phyloP scores from a whole-genome alignment of 2,113 vertebrate species.

The Saguinus midas region DNA sequence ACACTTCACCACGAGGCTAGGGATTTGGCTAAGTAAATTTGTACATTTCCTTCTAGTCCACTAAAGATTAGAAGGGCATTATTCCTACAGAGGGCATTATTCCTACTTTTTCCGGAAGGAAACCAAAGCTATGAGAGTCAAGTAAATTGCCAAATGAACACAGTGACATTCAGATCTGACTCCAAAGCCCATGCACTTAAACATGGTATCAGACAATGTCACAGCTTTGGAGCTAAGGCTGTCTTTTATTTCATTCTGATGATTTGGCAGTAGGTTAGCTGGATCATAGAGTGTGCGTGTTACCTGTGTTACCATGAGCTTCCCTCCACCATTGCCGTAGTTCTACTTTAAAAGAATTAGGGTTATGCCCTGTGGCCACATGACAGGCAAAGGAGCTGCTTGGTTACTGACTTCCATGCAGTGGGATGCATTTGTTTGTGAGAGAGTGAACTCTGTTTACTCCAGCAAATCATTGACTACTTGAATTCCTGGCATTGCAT shows the following conservation, averaged over 20 bases:
- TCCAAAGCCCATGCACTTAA: neutral
- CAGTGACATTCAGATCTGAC: neutral
- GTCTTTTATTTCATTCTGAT: neutral
- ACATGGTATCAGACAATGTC: neutral
- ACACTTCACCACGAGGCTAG: neutral
- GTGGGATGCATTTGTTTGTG: slow-evolving; percentile 58
- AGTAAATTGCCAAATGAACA: neutral
- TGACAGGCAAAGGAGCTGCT: slow-evolving; percentile 7
- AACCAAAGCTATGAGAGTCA: neutral
- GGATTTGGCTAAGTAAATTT: neutral
- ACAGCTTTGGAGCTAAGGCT: neutral
- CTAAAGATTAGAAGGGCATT: neutral
- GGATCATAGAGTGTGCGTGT: neutral
- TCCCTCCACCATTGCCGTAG: neutral
- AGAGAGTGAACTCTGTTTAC: slow-evolving; percentile 18
- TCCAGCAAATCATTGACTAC: slow-evolving; percentile 52
- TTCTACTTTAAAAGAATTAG: slow-evolving; percentile 50
- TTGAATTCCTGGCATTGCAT: slow-evolving; percentile 64
- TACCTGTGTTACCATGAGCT: neutral
- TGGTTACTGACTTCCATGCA: neutral
- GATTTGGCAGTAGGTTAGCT: neutral
- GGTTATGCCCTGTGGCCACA: neutral
- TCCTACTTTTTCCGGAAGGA: neutral
- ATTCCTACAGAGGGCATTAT: neutral
- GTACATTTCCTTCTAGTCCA: neutral